phyloP scores from a whole-genome alignment of 1,140 invertebrate species.

The Harlomillsia oculata region DNA sequence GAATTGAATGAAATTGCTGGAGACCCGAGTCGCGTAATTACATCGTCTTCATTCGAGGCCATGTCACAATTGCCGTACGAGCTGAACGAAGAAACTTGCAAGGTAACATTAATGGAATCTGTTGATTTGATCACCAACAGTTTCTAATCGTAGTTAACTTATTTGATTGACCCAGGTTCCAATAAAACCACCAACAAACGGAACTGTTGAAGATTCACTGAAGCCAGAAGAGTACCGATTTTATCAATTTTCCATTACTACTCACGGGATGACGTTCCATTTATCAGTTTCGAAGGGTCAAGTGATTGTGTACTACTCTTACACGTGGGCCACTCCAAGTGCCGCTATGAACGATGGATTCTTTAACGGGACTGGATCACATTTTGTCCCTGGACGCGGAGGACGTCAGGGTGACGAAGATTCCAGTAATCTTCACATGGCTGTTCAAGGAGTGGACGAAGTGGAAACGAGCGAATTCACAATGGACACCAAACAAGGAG shows the following conservation, averaged over 20 bases:
- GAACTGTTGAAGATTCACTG: neutral
- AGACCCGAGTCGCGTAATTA: neutral
- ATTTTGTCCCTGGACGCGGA: too few species aligned
- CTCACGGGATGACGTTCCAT: neutral
- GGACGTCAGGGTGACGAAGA: too few species aligned
- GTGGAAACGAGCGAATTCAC: too few species aligned
- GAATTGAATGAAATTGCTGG: neutral
- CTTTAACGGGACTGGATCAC: neutral
- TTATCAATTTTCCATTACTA: neutral
- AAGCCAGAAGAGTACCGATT: neutral
- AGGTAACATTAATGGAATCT: too few species aligned
- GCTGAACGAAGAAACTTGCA: neutral
- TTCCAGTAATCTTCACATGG: too few species aligned
- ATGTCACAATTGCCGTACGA: neutral
- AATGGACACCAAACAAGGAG: too few species aligned
- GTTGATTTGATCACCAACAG: too few species aligned
- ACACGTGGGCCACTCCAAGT: neutral
- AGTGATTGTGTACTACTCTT: neutral
- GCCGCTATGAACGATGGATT: constrained; percentile 4
- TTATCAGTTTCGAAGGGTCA: neutral
- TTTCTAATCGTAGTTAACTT: too few species aligned
- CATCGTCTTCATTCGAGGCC: neutral
- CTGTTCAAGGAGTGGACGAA: too few species aligned
- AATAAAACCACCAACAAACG: neutral
- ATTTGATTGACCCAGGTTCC: too few species aligned